Percentiles rank a stretch among this genome's conserved stretches.
Evolutionary conservation across 2,797 vertebrate species (phyloP).

Genomic region (Sylvia borin): DNA sequence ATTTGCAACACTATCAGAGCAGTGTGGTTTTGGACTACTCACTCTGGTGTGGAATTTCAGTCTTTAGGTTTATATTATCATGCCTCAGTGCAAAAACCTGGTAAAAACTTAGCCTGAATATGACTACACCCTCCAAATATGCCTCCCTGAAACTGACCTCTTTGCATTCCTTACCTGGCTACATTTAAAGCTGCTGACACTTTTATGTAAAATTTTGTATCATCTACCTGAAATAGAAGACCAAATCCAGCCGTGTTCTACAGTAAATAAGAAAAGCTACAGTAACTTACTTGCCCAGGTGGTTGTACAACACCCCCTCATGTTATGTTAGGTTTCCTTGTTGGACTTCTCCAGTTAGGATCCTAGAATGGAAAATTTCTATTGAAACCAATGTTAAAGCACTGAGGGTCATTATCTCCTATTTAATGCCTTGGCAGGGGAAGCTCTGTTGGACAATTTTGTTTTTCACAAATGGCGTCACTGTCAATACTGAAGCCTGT

Average conservation of each 20-base stretch:
- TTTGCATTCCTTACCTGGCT: not conserved
- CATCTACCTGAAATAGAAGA: not conserved
- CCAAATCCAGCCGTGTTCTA: not conserved
- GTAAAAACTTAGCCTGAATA: not conserved
- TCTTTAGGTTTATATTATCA: not conserved
- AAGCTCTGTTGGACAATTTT: not conserved
- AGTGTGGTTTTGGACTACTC: not conserved
- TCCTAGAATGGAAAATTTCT: not conserved
- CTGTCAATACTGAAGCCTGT: not conserved
- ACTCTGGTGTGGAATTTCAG: not conserved
- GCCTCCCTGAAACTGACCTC: not conserved
- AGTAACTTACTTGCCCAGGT: not conserved
- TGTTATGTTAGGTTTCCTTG: not conserved
- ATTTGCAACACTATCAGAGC: not conserved
- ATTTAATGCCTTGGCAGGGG: not conserved
- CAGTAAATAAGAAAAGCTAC: not conserved
- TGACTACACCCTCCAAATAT: not conserved
- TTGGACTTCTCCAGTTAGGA: not conserved
- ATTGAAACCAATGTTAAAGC: not conserved
- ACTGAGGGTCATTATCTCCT: not conserved
- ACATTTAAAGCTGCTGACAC: constrained; percentile 9
- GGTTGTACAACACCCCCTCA: not conserved
- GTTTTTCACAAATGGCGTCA: not conserved
- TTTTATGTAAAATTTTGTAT: not conserved
- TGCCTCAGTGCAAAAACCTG: not conserved